Evolutionary conservation across 1,140 invertebrate species (phyloP).

Genomic region (Ganaspis sp.): DNA sequence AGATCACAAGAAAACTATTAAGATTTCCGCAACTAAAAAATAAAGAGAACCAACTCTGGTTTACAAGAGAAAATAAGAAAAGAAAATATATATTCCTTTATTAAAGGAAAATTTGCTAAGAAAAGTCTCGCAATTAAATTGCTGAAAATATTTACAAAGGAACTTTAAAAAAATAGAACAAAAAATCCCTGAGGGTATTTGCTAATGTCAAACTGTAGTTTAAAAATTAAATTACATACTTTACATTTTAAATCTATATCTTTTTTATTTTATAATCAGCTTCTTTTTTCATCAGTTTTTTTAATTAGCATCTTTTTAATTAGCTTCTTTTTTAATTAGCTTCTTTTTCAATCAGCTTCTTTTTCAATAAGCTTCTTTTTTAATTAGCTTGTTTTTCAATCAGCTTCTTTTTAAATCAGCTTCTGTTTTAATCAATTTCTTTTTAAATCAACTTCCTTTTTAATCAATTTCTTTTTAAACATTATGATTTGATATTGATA

Average conservation of each 20-base stretch:
- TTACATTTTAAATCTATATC: constrained; percentile 1
- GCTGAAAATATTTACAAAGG: constrained; percentile 11
- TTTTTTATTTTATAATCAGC: neutral
- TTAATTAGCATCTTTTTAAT: too few species aligned
- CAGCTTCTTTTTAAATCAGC: too few species aligned
- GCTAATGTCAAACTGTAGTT: constrained; percentile 26
- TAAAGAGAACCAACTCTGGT: neutral
- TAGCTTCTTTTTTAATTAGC: too few species aligned
- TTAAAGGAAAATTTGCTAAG: neutral
- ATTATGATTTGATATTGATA: too few species aligned
- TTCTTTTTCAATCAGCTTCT: too few species aligned
- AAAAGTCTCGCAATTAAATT: neutral
- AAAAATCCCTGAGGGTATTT: neutral
- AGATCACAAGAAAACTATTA: neutral
- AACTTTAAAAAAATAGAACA: neutral
- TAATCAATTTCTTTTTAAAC: too few species aligned
- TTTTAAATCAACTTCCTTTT: too few species aligned
- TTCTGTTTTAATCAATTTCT: too few species aligned
- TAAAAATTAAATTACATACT: neutral
- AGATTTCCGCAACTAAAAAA: neutral
- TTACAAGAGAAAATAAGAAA: neutral
- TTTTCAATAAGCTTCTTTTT: too few species aligned
- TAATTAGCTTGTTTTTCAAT: too few species aligned
- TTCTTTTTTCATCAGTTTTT: constrained; percentile 1
- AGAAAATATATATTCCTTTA: neutral